Conservation (phyloP, 1,140 invertebrate genomes). For the Drosophila watanabei region DNA sequence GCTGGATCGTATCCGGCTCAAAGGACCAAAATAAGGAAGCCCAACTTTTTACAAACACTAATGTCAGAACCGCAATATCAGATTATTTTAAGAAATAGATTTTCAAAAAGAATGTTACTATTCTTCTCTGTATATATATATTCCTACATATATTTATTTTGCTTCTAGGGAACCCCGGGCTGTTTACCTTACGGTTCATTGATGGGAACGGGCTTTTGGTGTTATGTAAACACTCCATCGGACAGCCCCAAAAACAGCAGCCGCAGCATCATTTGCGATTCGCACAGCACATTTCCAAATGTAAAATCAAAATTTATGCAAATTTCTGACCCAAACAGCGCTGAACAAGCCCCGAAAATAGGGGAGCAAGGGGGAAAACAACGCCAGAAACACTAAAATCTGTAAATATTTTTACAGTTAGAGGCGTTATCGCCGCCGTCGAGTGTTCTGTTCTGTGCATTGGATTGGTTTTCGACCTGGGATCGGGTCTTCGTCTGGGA, state of each 20-base stretch:
- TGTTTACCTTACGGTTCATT: constrained; percentile 79
- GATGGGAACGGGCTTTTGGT: constrained; percentile 63
- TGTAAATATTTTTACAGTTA: constrained; percentile 80
- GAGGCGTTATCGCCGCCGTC: constrained; percentile 68
- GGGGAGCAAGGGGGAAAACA: constrained; percentile 17
- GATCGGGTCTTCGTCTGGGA: constrained; percentile 31
- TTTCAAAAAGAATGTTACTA: no score
- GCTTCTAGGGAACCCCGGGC: constrained; percentile 31
- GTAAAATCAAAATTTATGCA: constrained; percentile 76
- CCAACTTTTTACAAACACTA: no score
- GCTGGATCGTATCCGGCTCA: no score
- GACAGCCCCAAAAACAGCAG: constrained; percentile 20
- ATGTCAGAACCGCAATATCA: background rate
- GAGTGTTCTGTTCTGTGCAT: constrained; percentile 48
- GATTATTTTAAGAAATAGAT: background rate
- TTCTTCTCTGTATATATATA: background rate
- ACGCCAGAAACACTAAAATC: constrained; percentile 38
- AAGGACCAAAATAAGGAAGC: no score
- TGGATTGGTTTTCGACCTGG: constrained; percentile 35
- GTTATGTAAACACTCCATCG: constrained; percentile 77
- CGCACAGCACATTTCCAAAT: constrained; percentile 64
- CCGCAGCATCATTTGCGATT: constrained; percentile 49
- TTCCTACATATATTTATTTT: background rate
- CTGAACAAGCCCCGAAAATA: constrained; percentile 40
- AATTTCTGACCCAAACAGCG: constrained; percentile 56